Base-by-base conservation (phyloP, 2,797 vertebrate genomes). In the Anguilla marmorata region DNA sequence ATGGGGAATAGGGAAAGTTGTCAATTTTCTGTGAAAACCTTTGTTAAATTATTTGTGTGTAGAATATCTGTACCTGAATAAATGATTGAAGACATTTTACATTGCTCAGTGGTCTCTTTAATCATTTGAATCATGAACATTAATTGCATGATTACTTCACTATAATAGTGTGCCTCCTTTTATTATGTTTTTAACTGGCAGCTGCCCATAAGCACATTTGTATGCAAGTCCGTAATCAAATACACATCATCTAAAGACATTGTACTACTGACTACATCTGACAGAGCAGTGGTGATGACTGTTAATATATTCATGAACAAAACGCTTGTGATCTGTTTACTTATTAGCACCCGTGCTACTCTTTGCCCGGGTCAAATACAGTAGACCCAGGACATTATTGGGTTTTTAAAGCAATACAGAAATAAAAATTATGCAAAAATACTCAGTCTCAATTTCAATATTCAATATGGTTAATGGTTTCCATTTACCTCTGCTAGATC, bases 41-140 rank as follows among this genome's bases (percentile, higher is more conserved):
- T 54, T 58, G 27, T 84, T 58, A 52, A 84, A 52, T 84, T 58
- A 54, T 84, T 84, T 84, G 52, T 58, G n/a, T 50, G 11, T 82
- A 33, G 48, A 30, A 30, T 16, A 3, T 56, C 83, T 79, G 37
- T 45, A 41, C 37, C 74, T 54, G 83, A 84, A 84, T 84, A 84
- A 84, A 84, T 24, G 79, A 82, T n/a, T 24, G 21, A 82, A 82
- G 33, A 24, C 1, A 80, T 48, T 50, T 48, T 50, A 45, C 21
- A 82, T 24, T 24, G 45, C 45, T 21, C 6, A 16, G 21, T 21
- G 24, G 45, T 82, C 21, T 82, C 7, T 50, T 3, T 58, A 12
- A 33, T 76, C 30, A 76, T 76, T 76, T 4, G 33, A 33, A 76
- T 76, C 14, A 76, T 19, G 12, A 37, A 76, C 12, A 41, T 76